Evolutionary conservation across 2,888 invertebrate species (phyloP), one percentile per base, ranked within the genome.

Genomic region (Noctua janthe): DNA sequence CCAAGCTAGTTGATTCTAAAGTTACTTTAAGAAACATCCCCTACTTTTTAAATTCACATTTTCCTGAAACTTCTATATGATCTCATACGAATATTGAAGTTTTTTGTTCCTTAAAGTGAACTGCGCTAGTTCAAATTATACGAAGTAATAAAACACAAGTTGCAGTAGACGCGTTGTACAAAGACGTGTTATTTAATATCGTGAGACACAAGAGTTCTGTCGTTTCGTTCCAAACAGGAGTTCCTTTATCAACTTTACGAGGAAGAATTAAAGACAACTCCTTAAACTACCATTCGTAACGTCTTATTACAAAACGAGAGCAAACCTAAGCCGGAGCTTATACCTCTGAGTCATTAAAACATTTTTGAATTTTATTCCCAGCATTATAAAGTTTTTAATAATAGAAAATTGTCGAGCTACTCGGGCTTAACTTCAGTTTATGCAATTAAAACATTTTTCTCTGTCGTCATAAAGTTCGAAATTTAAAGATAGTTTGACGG

Each of bases 81-180:
- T 84, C 7, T 20, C 15, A 15, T 15, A 80, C 39, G 71, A 67
- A 59, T 47, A n/a, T 59, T 15, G 4, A 54, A 84, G 59, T 70
- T 62, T 85, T 69, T 84, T 64, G 23, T 70, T 23, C 13, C 15
- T 13, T 62, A 54, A 64, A 47, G 59, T 15, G 39, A 69, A 72
- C 69, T 73, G 47, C 10, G 17, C 64, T 39, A 47, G 29, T 82
- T 82, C 51, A 47, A 59, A 62, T 59, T 70, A 35, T n/a, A 81
- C n/a, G 29, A 62, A 82, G 66, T 75, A 67, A 54, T 83, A 82
- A 82, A 83, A 85, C 17, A 47, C 59, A 47, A 67, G 71, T 86
- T 62, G 39, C 66, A 67, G 43, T 54, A 20, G 29, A 54, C 39
- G 13, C 51, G n/a, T 15, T 3, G 39, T 59, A 73, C 62, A 85